Conservation (phyloP, 2,797 vertebrate species). For the Hoplostethus mediterraneus region DNA sequence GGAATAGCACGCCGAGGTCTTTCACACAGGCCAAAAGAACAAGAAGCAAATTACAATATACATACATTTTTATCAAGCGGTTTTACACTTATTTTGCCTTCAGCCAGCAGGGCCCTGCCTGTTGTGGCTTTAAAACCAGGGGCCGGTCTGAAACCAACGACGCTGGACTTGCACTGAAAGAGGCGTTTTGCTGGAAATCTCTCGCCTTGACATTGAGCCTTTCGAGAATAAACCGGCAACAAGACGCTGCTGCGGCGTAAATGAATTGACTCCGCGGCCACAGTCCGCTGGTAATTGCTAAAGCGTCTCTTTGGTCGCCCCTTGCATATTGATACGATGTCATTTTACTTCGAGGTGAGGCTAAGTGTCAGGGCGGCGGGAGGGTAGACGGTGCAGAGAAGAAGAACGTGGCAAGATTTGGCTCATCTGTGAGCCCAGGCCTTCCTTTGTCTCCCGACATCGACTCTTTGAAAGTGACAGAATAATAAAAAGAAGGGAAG, state of each 20-base stretch:
- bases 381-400: constrained; percentile 59
- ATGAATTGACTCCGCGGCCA: constrained; percentile 63
- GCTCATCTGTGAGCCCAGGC: constrained; percentile 84
- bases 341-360: constrained; percentile 71
- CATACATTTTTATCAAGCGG: too few species aligned
- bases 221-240: constrained; percentile 11
- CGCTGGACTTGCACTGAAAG: constrained; percentile 16
- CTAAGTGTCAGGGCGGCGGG: constrained; percentile 56
- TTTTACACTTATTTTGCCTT: too few species aligned
- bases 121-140: too few species aligned
- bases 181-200: not conserved
- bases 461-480: constrained; percentile 84
- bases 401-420: constrained; percentile 76
- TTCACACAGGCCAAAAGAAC: not conserved
- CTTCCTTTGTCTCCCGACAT: constrained; percentile 74
- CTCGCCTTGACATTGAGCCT: constrained; percentile 15
- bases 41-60: too few species aligned
- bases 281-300: constrained; percentile 66
- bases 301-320: constrained; percentile 46
- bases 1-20: too few species aligned
- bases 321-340: constrained; percentile 62
- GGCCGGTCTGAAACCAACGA: not conserved
- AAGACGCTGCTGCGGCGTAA: constrained; percentile 17
- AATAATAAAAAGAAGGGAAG: constrained; percentile 80
- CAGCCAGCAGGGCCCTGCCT: too few species aligned